Conservation (phyloP, 1,140 invertebrate species). For the Zaprionus taronus region DNA sequence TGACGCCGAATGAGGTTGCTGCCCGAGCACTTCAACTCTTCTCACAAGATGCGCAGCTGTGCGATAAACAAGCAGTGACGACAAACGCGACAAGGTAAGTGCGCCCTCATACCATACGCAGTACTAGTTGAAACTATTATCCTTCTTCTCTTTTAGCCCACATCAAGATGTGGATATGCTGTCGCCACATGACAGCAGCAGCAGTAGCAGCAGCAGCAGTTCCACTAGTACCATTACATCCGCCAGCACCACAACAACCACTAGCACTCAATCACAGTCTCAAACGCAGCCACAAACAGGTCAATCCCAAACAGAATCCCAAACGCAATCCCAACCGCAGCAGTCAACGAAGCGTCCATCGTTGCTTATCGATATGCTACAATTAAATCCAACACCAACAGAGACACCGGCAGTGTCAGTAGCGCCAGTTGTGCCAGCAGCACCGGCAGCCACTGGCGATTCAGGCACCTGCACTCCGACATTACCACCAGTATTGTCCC, state of each 20-base stretch:
- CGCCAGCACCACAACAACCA: constrained; percentile 67
- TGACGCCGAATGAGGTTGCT: constrained; percentile 94
- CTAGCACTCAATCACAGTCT: constrained; percentile 62
- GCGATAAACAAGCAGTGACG: constrained; percentile 85
- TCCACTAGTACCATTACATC: constrained; percentile 62
- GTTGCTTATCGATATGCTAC: constrained; percentile 29
- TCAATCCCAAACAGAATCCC: neutral
- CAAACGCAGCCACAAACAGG: constrained; percentile 3
- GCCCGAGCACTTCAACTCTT: constrained; percentile 94
- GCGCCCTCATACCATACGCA: too few relatives aligned
- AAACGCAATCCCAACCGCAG: constrained; percentile 21
- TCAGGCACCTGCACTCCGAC: constrained; percentile 58
- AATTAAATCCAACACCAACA: constrained; percentile 4
- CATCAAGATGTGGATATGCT: constrained; percentile 75
- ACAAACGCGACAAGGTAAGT: constrained; percentile 35
- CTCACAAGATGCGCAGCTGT: constrained; percentile 92
- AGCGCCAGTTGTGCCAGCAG: neutral
- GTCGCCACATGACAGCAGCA: constrained; percentile 69
- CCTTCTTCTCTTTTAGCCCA: constrained; percentile 11
- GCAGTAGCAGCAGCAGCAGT: constrained; percentile 58
- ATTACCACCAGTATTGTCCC: constrained; percentile 84
- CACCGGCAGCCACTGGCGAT: constrained; percentile 13
- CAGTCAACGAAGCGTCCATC: constrained; percentile 11
- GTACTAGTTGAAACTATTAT: constrained; percentile 4
- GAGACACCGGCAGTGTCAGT: constrained; percentile 6